phyloP scores from a whole-genome alignment of 2,888 invertebrate species.

The Schizaphis graminum region DNA sequence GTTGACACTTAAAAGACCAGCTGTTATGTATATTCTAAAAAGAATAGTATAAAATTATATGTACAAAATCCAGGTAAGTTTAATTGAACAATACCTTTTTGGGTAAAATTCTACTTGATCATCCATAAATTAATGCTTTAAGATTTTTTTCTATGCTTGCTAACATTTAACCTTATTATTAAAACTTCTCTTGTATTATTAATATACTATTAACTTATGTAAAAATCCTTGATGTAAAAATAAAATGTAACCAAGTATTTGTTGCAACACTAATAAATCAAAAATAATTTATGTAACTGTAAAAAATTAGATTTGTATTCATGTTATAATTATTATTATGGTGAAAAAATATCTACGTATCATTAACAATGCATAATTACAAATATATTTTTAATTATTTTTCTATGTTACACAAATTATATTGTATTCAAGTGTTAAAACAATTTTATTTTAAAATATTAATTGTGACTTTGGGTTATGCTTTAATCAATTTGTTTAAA shows the following conservation, averaged over 20 bases:
- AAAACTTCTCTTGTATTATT: not conserved
- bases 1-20: constrained; percentile 43
- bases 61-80: constrained; percentile 44
- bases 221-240: not conserved
- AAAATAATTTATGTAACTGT: not conserved
- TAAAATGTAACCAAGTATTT: not conserved
- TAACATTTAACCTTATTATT: constrained; percentile 9
- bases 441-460: not conserved
- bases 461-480: not conserved
- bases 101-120: not conserved
- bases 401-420: not conserved
- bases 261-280: not conserved
- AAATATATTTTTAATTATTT: not conserved
- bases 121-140: not conserved
- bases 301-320: not conserved
- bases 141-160: constrained; percentile 29
- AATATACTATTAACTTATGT: not conserved
- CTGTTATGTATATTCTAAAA: constrained; percentile 17
- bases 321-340: not conserved
- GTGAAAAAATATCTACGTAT: not conserved
- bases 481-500: not conserved
- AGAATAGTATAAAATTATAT: constrained; percentile 42
- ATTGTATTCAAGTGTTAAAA: not conserved
- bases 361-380: not conserved
- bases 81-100: not conserved